phyloP scores from a whole-genome alignment of 2,113 vertebrate genomes.

The Corythoichthys haematopterus region DNA sequence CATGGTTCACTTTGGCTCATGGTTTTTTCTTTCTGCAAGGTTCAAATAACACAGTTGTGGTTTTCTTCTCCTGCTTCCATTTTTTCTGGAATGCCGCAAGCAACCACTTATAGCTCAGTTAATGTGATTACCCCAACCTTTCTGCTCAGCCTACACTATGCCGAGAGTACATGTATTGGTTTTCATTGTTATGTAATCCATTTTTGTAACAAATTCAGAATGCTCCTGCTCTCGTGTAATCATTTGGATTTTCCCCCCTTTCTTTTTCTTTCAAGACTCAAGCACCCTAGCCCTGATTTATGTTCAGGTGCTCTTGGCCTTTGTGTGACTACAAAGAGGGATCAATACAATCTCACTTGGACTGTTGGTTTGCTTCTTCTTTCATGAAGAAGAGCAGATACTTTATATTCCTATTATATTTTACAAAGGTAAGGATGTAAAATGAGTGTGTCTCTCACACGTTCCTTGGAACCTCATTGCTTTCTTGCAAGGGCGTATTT shows the following conservation, averaged over 20 bases:
- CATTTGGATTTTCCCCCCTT: background rate
- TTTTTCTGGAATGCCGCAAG: slow-evolving; percentile 16
- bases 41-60: background rate
- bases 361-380: background rate
- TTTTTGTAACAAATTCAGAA: background rate
- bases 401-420: background rate
- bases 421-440: background rate
- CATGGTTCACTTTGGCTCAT: background rate
- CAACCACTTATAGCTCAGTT: slow-evolving; percentile 9
- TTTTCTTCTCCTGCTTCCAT: slow-evolving; percentile 5
- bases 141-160: slow-evolving; percentile 10
- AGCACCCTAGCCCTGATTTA: background rate
- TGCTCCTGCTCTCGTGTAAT: background rate
- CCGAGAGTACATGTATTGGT: slow-evolving; percentile 4
- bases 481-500: no score
- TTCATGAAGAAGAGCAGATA: background rate
- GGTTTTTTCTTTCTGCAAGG: background rate
- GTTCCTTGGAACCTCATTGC: no score
- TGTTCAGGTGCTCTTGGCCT: background rate
- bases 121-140: slow-evolving; percentile 35
- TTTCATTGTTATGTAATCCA: slow-evolving; percentile 21
- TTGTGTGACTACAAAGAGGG: background rate
- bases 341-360: background rate
- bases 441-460: background rate
- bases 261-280: background rate